A percentile compares a stretch with the other conserved stretches of the same genome.
Conservation (phyloP, 2,113 vertebrate genomes). For the Alligator mississippiensis region DNA sequence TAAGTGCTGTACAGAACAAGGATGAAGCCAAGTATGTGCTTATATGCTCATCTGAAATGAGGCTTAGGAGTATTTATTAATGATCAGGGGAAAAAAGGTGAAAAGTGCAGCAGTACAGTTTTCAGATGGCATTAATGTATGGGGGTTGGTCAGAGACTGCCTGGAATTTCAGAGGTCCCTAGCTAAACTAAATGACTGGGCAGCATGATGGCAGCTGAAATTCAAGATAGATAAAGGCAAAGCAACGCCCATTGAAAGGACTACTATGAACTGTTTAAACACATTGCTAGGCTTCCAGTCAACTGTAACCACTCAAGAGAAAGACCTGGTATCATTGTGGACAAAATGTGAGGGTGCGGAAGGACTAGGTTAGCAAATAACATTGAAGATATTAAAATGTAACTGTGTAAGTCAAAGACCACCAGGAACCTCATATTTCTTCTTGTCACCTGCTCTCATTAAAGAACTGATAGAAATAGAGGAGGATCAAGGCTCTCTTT, state of each 20-base stretch:
- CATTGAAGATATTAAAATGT: neutral
- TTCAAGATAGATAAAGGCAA: neutral
- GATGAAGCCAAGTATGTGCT: neutral
- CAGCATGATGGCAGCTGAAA: neutral
- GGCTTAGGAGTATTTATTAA: neutral
- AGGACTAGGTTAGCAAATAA: neutral
- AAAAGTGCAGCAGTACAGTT: neutral
- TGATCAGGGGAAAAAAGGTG: neutral
- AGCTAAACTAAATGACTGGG: fast-evolving
- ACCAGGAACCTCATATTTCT: neutral
- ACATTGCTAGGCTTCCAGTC: neutral
- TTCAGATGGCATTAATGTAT: neutral
- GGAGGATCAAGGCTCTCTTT: neutral
- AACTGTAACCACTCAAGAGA: neutral
- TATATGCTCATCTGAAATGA: neutral
- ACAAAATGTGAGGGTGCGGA: neutral
- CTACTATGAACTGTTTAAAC: neutral
- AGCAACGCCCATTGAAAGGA: fast-evolving
- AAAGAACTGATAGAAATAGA: neutral
- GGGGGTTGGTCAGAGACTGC: neutral
- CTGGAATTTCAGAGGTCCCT: neutral
- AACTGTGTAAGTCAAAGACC: neutral
- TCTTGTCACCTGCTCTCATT: neutral
- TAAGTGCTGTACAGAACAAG: neutral
- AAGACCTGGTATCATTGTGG: neutral